Evolutionary conservation across 2,797 vertebrate genomes (phyloP).

Genomic region (Halcyon smyrnensis): DNA sequence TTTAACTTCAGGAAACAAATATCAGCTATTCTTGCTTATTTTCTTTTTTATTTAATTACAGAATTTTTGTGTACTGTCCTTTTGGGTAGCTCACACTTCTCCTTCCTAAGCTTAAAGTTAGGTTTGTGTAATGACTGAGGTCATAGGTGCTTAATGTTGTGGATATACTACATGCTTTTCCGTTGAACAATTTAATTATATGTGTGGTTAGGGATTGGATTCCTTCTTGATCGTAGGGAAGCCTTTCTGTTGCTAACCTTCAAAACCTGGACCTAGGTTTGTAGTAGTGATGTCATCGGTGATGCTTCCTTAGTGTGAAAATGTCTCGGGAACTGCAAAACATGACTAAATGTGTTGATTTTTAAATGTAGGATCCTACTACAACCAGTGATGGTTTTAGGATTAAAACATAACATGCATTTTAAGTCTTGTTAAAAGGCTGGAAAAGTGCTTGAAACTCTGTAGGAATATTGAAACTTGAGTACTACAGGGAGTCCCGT

Average conservation of each 20-base stretch:
- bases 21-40: background rate
- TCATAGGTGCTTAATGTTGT: background rate
- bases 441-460: background rate
- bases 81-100: background rate
- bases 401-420: background rate
- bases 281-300: background rate
- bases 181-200: background rate
- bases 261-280: background rate
- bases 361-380: background rate
- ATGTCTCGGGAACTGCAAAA: background rate
- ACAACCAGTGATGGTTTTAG: background rate
- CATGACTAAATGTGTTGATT: rapidly evolving
- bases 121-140: background rate
- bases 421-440: background rate
- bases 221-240: background rate
- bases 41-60: background rate
- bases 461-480: background rate
- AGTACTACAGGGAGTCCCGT: background rate
- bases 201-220: background rate
- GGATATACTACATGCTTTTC: background rate
- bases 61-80: background rate
- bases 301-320: background rate
- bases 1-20: background rate
- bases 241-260: background rate
- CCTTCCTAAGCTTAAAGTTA: background rate